phyloP scores from a whole-genome alignment of 2,113 vertebrate species.

The Engystomops pustulosus region DNA sequence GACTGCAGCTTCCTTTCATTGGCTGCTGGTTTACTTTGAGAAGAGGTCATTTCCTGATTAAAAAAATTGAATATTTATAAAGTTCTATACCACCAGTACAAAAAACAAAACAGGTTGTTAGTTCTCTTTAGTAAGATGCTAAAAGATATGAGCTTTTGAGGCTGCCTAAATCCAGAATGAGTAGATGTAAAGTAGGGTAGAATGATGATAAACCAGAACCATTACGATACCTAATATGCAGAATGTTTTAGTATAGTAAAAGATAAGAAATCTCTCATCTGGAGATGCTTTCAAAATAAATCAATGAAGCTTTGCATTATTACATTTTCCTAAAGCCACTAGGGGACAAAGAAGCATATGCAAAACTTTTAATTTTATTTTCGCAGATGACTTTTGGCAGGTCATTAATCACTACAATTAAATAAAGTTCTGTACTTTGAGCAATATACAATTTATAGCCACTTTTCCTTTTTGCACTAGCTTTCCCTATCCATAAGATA shows the following conservation, averaged over 20 bases:
- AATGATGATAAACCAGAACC: not conserved
- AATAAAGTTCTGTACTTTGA: not conserved
- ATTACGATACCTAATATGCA: not conserved
- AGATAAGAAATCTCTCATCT: not conserved
- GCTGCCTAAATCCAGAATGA: not conserved
- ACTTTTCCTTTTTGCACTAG: too few relatives aligned
- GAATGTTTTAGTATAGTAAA: not conserved
- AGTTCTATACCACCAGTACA: too few relatives aligned
- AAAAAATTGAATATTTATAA: too few relatives aligned
- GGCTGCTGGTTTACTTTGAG: too few relatives aligned
- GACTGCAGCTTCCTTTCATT: too few relatives aligned
- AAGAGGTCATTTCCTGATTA: too few relatives aligned
- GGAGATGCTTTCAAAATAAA: not conserved
- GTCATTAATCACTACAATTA: conserved; percentile 10
- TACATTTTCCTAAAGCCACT: not conserved
- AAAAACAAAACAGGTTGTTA: too few relatives aligned
- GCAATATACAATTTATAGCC: too few relatives aligned
- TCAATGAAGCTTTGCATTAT: not conserved
- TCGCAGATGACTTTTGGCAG: not conserved
- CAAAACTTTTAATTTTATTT: not conserved
- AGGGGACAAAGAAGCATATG: not conserved
- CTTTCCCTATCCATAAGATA: too few relatives aligned
- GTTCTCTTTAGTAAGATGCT: too few relatives aligned
- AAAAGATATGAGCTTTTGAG: too few relatives aligned
- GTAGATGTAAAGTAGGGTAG: not conserved